Evolutionary conservation across 1,140 invertebrate genomes (phyloP).

Genomic region (Hestina assimilis): DNA sequence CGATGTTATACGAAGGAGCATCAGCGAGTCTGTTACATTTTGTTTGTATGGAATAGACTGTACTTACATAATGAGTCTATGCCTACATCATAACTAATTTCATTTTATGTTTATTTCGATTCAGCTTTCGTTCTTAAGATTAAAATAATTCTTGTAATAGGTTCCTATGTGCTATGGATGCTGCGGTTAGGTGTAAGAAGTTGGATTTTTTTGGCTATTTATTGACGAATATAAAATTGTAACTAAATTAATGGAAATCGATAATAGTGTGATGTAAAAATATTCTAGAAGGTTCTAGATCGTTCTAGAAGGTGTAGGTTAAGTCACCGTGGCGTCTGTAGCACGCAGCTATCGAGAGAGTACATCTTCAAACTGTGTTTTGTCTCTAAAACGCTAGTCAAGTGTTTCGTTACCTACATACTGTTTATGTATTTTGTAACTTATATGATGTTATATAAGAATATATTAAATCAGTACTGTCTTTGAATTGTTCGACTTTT

Average conservation of each 20-base stretch:
- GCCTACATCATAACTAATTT: no score
- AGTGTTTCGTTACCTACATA: constrained; percentile 74
- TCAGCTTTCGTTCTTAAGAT: neutral
- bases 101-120: no score
- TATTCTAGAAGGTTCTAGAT: neutral
- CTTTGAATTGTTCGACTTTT: constrained; percentile 34
- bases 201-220: constrained; percentile 16
- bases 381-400: constrained; percentile 69
- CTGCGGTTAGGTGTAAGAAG: constrained; percentile 12
- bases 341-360: constrained; percentile 21
- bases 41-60: no score
- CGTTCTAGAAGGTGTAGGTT: neutral
- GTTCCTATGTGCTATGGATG: constrained; percentile 31
- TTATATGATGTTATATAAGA: constrained; percentile 73
- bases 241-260: no score
- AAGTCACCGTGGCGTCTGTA: constrained; percentile 13
- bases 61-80: no score
- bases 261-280: neutral
- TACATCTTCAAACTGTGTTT: constrained; percentile 26
- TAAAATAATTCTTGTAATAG: constrained; percentile 24
- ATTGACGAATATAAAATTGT: no score
- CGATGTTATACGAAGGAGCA: no score
- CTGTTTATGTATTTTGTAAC: constrained; percentile 74
- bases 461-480: constrained; percentile 72
- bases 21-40: no score